These are phyloP conservation scores for Petrocephalus schoutedeni DNA, from an alignment of 2,797 vertebrate genomes.

Conservation along the genomic window DNA sequence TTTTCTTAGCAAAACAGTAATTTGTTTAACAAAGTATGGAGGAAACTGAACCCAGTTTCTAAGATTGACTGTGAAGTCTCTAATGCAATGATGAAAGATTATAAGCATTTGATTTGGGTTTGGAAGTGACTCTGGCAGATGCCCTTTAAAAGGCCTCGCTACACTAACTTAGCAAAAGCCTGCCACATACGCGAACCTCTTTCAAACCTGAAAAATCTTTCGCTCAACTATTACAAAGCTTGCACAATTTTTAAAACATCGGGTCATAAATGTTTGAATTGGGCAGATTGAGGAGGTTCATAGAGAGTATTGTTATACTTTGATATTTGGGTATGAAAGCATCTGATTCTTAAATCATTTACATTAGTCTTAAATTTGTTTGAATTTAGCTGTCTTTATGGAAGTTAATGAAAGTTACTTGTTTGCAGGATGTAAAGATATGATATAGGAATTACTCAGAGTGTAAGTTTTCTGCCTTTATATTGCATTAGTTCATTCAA, in stretches of 20 bases:
- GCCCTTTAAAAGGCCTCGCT: background rate
- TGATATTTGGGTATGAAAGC: background rate
- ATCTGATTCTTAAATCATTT: background rate
- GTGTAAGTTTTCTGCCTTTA: background rate
- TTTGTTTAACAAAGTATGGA: constrained; percentile 30
- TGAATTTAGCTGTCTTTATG: background rate
- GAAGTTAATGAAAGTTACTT: background rate
- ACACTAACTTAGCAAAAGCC: constrained; percentile 8
- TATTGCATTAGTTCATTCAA: background rate
- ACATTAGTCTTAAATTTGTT: background rate
- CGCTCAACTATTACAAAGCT: background rate
- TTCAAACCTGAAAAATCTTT: background rate
- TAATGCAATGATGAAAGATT: background rate
- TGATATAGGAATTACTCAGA: background rate
- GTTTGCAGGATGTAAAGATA: background rate
- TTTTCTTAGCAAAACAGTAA: constrained; percentile 11
- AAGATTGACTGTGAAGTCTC: background rate
- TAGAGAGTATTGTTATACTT: background rate
- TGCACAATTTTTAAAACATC: background rate
- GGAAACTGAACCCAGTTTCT: constrained; percentile 30
- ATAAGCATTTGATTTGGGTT: background rate
- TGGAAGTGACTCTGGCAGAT: background rate
- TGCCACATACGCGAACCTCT: constrained; percentile 11
- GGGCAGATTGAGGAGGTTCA: background rate
- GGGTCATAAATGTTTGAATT: background rate